Evolutionary conservation across 1,140 invertebrate species (phyloP).

Genomic region (Battus philenor): DNA sequence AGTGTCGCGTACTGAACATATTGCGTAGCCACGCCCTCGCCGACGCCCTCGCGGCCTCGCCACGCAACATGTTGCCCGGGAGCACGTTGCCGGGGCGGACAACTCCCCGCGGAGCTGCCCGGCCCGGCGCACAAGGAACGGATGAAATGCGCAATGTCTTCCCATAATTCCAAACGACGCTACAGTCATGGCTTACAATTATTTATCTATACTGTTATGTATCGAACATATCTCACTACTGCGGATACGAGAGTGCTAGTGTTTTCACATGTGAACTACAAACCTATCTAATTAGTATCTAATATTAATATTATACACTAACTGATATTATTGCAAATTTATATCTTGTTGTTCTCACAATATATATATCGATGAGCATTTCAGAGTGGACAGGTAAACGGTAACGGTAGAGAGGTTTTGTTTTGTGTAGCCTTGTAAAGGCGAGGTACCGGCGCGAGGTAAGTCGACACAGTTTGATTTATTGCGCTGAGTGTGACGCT

Average conservation of each 20-base stretch:
- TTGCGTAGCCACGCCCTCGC: constrained; percentile 23
- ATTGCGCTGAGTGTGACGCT: constrained; percentile 36
- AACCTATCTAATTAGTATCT: constrained; percentile 64
- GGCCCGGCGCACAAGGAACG: constrained; percentile 67
- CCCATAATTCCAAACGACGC: constrained; percentile 70
- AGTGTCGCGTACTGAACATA: constrained; percentile 28
- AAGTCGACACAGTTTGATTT: constrained; percentile 40
- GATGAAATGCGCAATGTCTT: constrained; percentile 76
- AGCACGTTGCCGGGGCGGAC: constrained; percentile 54
- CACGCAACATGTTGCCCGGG: constrained; percentile 55
- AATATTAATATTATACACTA: constrained; percentile 67
- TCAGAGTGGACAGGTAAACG: constrained; percentile 63
- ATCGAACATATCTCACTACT: constrained; percentile 62
- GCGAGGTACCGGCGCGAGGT: constrained; percentile 60
- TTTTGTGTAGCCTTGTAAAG: constrained; percentile 60
- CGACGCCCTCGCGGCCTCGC: constrained; percentile 15
- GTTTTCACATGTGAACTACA: constrained; percentile 75
- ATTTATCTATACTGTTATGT: constrained; percentile 64
- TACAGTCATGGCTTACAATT: constrained; percentile 69
- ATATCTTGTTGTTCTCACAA: constrained; percentile 43
- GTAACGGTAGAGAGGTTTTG: constrained; percentile 56
- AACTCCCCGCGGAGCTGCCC: constrained; percentile 59
- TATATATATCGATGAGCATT: constrained; percentile 54
- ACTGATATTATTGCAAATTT: constrained; percentile 64
- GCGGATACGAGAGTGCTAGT: constrained; percentile 71